Percentiles rank a stretch among this genome's conserved stretches.
Evolutionary conservation across 2,888 invertebrate genomes (phyloP).

Genomic region (Junonia oenone): DNA sequence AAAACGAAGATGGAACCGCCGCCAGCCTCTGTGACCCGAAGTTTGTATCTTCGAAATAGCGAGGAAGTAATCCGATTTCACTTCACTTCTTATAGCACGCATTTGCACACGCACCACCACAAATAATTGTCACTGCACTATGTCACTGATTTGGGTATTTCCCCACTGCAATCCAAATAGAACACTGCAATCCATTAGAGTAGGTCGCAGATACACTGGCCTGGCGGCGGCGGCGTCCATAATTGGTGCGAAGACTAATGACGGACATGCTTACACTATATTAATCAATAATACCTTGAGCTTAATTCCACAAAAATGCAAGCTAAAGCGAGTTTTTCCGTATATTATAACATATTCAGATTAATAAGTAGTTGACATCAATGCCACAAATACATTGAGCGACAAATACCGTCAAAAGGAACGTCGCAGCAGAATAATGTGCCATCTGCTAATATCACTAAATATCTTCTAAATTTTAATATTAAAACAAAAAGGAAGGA

Average conservation of each 20-base stretch:
- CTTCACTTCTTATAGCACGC: constrained; percentile 54
- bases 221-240: constrained; percentile 65
- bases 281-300: constrained; percentile 30
- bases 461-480: no score
- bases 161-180: constrained; percentile 75
- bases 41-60: constrained; percentile 17
- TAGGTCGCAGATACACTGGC: constrained; percentile 44
- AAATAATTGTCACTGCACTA: constrained; percentile 59
- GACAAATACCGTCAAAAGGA: constrained; percentile 38
- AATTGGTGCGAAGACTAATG: constrained; percentile 48
- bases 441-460: constrained; percentile 29
- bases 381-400: constrained; percentile 30
- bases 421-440: constrained; percentile 29
- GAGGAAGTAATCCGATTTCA: constrained; percentile 37
- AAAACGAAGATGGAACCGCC: constrained; percentile 56
- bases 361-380: constrained; percentile 24
- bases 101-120: constrained; percentile 54
- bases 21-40: constrained; percentile 57
- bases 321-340: constrained; percentile 36
- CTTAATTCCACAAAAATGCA: constrained; percentile 39
- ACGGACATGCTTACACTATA: constrained; percentile 43
- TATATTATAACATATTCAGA: constrained; percentile 20
- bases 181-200: constrained; percentile 73
- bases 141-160: constrained; percentile 49
- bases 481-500: no score